Percentiles rank a stretch among this genome's conserved stretches.
Evolutionary conservation across 2,113 vertebrate genomes (phyloP).

Genomic region (Etheostoma spectabile): DNA sequence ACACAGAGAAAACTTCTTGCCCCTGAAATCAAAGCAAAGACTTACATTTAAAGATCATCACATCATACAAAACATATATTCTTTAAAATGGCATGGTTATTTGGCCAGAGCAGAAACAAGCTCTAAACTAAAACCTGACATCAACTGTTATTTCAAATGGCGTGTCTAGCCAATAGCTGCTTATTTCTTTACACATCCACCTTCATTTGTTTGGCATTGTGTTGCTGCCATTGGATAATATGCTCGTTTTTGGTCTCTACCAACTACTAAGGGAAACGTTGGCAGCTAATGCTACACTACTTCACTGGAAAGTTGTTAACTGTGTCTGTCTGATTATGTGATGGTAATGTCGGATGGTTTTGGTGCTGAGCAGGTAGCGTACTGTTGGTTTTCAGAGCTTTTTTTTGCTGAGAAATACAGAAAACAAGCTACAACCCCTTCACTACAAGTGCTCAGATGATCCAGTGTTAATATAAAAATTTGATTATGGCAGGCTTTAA

Average conservation of each 20-base stretch:
- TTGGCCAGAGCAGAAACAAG: not conserved
- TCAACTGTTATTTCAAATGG: not conserved
- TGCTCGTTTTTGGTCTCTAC: not conserved
- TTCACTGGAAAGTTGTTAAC: not conserved
- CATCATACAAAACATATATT: not conserved
- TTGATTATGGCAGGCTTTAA: not conserved
- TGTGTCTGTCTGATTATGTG: too few species aligned
- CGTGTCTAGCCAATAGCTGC: not conserved
- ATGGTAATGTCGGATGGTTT: too few species aligned
- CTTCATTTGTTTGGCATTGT: too few species aligned
- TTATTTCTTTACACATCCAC: not conserved
- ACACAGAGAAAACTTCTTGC: not conserved
- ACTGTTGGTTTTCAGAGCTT: not conserved
- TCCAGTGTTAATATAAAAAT: not conserved
- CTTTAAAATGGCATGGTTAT: not conserved
- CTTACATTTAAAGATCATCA: not conserved
- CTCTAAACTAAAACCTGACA: not conserved
- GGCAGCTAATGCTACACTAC: not conserved
- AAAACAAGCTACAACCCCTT: not conserved
- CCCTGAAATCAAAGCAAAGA: not conserved
- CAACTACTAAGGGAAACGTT: not conserved
- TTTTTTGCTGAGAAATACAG: not conserved
- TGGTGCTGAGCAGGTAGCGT: not conserved
- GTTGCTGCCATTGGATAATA: too few species aligned
- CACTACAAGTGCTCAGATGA: not conserved